Percentiles rank a stretch among this genome's conserved stretches.
Conservation (phyloP, 2,888 invertebrate species). For the Eristalis tenax region DNA sequence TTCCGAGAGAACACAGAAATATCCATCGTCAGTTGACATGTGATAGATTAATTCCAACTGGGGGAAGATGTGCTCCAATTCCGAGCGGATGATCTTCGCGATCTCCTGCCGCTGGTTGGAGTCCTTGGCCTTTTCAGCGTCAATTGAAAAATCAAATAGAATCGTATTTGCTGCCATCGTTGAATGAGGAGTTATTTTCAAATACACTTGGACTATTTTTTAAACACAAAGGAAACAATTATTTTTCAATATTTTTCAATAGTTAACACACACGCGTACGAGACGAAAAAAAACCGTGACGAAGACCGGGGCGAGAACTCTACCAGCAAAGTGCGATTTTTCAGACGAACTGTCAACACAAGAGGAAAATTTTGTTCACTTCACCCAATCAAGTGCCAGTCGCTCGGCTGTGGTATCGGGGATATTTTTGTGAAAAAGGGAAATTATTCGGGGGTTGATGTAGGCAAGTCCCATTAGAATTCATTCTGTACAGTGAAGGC, state of each 20-base stretch:
- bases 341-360: conserved; percentile 56
- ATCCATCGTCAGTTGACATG: conserved; percentile 86
- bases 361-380: neutral
- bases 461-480: neutral
- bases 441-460: neutral
- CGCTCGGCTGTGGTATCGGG: neutral
- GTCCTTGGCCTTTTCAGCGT: conserved; percentile 86
- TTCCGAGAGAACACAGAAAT: conserved; percentile 87
- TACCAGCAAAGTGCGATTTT: conserved; percentile 11
- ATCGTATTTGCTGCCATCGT: conserved; percentile 90
- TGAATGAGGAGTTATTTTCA: neutral
- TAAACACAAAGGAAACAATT: neutral
- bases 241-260: neutral
- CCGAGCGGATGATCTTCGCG: conserved; percentile 86
- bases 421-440: neutral
- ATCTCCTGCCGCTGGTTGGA: conserved; percentile 86
- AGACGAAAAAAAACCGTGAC: conserved; percentile 1
- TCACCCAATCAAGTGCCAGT: neutral
- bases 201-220: neutral
- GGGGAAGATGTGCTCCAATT: conserved; percentile 87
- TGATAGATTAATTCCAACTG: conserved; percentile 87
- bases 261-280: conserved; percentile 5
- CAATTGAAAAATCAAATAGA: conserved; percentile 90
- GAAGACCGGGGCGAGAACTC: neutral
- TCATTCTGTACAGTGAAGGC: neutral